Evolutionary conservation across 2,113 vertebrate genomes (phyloP).

Genomic region (Meriones unguiculatus): DNA sequence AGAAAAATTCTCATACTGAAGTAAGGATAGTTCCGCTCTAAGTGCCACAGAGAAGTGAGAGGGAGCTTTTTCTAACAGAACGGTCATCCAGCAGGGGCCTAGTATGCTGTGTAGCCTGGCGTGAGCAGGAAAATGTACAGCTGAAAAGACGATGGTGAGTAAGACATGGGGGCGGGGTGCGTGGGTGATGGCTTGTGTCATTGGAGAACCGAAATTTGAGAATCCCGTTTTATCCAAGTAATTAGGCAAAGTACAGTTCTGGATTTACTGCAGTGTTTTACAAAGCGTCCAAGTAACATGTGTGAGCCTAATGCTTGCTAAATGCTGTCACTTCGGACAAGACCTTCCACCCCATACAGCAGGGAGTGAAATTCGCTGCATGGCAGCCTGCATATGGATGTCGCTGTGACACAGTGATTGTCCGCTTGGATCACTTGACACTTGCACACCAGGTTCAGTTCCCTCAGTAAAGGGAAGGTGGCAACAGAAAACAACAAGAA

Average conservation of each 20-base stretch:
- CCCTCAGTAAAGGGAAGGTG: background rate
- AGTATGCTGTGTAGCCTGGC: background rate
- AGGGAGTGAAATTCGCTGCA: background rate
- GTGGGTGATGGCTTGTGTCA: no score
- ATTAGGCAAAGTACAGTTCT: background rate
- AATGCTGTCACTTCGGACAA: background rate
- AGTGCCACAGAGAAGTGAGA: constrained; percentile 10
- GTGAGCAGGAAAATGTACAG: background rate
- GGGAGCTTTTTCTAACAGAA: background rate
- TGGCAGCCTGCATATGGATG: background rate
- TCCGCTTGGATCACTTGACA: background rate
- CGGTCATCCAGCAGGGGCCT: background rate
- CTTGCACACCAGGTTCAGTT: background rate
- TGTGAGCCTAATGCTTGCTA: background rate
- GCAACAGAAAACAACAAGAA: background rate
- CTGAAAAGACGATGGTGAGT: background rate
- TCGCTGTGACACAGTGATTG: background rate
- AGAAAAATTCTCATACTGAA: constrained; percentile 19
- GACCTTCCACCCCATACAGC: background rate
- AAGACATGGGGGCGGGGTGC: background rate
- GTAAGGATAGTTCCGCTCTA: constrained; percentile 62
- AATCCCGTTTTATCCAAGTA: constrained; percentile 35
- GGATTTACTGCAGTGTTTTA: constrained; percentile 48
- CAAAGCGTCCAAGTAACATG: background rate
- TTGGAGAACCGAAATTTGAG: background rate